Evolutionary conservation across 53 echinoderm and acorn worm genomes (phyloP).

Genomic region (Hippasteria phrygiana): DNA sequence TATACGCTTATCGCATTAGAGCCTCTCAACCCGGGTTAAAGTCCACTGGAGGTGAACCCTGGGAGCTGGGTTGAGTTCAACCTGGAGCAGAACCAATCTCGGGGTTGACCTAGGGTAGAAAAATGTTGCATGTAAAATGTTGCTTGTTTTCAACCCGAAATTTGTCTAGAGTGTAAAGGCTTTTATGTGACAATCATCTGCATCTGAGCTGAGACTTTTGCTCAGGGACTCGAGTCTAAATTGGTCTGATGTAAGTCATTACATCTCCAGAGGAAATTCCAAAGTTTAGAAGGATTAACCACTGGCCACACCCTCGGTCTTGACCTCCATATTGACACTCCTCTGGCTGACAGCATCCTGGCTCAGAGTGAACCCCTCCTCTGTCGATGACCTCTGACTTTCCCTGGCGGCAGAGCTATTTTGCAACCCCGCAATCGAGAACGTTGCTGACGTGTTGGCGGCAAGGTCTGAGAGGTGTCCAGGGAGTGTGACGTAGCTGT

Average conservation of each 20-base stretch:
- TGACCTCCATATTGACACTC: slow-evolving; percentile 33
- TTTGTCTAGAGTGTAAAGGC: too few relatives aligned
- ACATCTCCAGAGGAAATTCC: not conserved
- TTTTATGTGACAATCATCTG: too few relatives aligned
- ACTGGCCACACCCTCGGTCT: slow-evolving; percentile 9
- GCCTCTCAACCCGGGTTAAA: too few relatives aligned
- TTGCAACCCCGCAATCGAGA: slow-evolving; percentile 29
- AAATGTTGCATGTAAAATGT: too few relatives aligned
- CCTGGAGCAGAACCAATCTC: too few relatives aligned
- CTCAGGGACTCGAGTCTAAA: not conserved
- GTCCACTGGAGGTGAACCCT: too few relatives aligned
- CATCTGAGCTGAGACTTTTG: not conserved
- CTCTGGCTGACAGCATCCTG: slow-evolving; percentile 35
- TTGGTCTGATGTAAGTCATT: too few relatives aligned
- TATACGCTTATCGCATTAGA: too few relatives aligned
- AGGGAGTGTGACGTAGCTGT: slow-evolving; percentile 92
- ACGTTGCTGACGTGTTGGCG: slow-evolving; percentile 23
- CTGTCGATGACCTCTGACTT: slow-evolving; percentile 11
- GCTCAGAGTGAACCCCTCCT: slow-evolving; percentile 20
- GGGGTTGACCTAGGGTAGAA: too few relatives aligned
- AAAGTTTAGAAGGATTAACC: not conserved
- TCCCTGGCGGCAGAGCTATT: slow-evolving; percentile 1
- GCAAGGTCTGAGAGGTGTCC: slow-evolving; percentile 75
- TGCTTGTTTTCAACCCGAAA: too few relatives aligned
- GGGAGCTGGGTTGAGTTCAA: too few relatives aligned